Evolutionary conservation across 2,113 vertebrate species (phyloP).

Genomic region (Clarias magur): DNA sequence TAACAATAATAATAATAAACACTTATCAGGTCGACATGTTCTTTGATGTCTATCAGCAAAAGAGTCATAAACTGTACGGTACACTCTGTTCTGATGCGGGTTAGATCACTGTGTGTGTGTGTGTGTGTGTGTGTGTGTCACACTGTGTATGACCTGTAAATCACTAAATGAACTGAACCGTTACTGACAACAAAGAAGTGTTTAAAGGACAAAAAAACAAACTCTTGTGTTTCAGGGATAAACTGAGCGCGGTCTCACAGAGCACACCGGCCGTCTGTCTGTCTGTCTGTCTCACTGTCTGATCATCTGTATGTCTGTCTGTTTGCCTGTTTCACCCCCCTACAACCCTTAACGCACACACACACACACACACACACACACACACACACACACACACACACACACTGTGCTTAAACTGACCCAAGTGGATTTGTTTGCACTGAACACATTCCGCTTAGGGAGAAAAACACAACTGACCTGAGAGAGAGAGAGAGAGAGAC

Average conservation of each 20-base stretch:
- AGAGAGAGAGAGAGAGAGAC: background rate
- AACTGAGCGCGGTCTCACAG: background rate
- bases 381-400: background rate
- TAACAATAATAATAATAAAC: too few species aligned
- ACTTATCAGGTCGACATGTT: background rate
- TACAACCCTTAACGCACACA: background rate
- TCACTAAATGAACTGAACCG: conserved; percentile 54
- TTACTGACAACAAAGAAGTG: conserved; percentile 34
- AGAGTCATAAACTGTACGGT: background rate
- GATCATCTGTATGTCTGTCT: too few species aligned
- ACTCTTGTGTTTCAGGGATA: conserved; percentile 41
- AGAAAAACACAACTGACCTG: background rate
- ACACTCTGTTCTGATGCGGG: background rate
- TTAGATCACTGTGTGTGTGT: background rate
- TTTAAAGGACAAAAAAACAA: conserved; percentile 14
- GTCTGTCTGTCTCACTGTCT: too few species aligned
- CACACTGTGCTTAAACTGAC: background rate
- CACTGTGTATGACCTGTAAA: background rate
- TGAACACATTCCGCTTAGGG: conserved; percentile 3
- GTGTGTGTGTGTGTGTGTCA: background rate
- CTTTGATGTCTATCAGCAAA: background rate
- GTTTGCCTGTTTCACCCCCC: too few species aligned
- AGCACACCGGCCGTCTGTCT: too few species aligned
- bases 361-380: conserved; percentile 11
- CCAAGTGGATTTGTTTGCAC: background rate